Conservation (phyloP, 2,797 vertebrate species). For the Sebastes vulpes region DNA sequence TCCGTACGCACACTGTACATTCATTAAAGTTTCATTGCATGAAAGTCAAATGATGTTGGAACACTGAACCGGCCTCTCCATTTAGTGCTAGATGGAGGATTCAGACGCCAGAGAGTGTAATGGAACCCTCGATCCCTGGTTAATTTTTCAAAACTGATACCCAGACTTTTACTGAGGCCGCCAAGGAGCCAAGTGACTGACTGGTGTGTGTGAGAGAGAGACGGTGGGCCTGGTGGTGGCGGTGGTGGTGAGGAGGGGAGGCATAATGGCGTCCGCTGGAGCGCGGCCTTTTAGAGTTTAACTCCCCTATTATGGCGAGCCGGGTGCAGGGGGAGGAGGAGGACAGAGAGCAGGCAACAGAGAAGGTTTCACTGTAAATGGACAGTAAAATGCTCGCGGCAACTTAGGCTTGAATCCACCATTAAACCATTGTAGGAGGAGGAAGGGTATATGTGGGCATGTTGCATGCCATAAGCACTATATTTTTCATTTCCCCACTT, state of each 20-base stretch:
- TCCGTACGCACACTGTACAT: slow-evolving; percentile 25
- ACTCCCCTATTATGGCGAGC: slow-evolving; percentile 61
- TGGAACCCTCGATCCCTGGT: slow-evolving; percentile 88
- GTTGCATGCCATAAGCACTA: slow-evolving; percentile 39
- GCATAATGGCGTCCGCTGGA: slow-evolving; percentile 75
- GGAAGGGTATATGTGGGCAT: slow-evolving; percentile 11
- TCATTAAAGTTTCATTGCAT: slow-evolving; percentile 92
- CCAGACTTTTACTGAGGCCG: slow-evolving; percentile 76
- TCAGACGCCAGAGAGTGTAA: slow-evolving; percentile 87
- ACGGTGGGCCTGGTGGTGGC: background rate
- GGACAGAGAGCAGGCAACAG: slow-evolving; percentile 60
- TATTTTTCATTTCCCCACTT: slow-evolving; percentile 55
- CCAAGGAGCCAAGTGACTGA: slow-evolving; percentile 67
- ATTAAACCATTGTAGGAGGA: slow-evolving; percentile 53
- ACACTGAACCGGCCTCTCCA: slow-evolving; percentile 92
- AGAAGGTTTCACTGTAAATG: slow-evolving; percentile 74
- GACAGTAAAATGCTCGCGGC: slow-evolving; percentile 73
- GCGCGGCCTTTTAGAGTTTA: slow-evolving; percentile 82
- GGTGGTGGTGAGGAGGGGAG: background rate
- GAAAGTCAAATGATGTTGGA: slow-evolving; percentile 96
- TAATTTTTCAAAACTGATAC: slow-evolving; percentile 90
- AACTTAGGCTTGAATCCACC: slow-evolving; percentile 43
- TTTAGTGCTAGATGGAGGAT: slow-evolving; percentile 91
- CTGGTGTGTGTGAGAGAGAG: slow-evolving; percentile 26
- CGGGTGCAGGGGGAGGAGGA: slow-evolving; percentile 25